phyloP scores from a whole-genome alignment of 2,797 vertebrate species.

The Premnoplex brunnescens region DNA sequence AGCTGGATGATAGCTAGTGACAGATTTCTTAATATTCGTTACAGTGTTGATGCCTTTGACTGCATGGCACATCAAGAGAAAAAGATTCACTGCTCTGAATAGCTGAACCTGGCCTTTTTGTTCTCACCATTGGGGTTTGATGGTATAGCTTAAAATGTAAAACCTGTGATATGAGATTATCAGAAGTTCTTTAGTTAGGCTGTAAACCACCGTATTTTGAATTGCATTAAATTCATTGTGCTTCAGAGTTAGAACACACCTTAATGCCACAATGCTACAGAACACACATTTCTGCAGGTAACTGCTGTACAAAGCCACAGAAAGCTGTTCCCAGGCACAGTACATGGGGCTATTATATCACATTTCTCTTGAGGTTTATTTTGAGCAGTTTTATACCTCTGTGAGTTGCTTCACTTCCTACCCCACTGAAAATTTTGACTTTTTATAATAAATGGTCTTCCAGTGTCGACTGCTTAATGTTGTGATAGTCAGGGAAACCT shows the following conservation, averaged over 20 bases:
- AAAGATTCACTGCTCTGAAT: not conserved
- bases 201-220: not conserved
- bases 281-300: not conserved
- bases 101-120: not conserved
- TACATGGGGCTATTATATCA: not conserved
- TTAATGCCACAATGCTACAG: not conserved
- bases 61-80: not conserved
- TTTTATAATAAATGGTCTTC: not conserved
- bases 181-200: not conserved
- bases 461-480: not conserved
- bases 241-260: not conserved
- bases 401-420: not conserved
- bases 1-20: not conserved
- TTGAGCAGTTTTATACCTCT: not conserved
- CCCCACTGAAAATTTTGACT: not conserved
- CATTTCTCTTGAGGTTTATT: not conserved
- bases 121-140: not conserved
- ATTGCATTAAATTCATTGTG: not conserved
- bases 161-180: not conserved
- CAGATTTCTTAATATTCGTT: constrained; percentile 25
- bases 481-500: not conserved
- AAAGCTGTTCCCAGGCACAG: not conserved
- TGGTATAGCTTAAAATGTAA: not conserved
- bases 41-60: not conserved
- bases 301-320: not conserved